phyloP scores from a whole-genome alignment of 2,888 invertebrate genomes.

The Conomelus anceps region DNA sequence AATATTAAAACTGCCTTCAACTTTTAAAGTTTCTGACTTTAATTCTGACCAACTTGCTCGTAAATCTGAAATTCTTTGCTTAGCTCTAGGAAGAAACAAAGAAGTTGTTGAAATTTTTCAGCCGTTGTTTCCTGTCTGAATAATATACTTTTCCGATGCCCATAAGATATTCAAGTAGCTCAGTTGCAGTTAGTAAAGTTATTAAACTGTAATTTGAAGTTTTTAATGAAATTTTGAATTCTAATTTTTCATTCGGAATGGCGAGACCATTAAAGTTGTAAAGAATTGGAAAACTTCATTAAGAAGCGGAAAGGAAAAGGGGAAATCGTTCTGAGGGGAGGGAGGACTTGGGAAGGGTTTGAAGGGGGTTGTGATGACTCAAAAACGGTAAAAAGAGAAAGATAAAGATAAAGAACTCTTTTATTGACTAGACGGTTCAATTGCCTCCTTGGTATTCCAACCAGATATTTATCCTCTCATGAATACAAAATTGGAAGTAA shows the following conservation, averaged over 20 bases:
- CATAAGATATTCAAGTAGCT: neutral
- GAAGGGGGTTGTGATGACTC: neutral
- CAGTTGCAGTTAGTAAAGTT: neutral
- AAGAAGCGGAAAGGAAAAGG: neutral
- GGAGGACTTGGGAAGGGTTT: neutral
- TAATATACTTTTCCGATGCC: neutral
- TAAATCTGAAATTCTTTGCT: neutral
- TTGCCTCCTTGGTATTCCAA: neutral
- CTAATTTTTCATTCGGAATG: neutral
- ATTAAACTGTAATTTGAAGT: neutral
- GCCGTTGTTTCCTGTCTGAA: neutral
- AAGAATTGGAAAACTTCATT: neutral
- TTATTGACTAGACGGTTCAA: neutral
- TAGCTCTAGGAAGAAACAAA: neutral
- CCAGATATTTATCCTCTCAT: neutral
- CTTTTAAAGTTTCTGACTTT: neutral
- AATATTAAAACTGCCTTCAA: neutral
- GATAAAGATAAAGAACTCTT: neutral
- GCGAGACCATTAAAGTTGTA: neutral
- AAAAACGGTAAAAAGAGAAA: too few species aligned
- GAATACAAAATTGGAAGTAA: neutral
- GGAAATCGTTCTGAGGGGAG: neutral
- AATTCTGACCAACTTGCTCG: neutral
- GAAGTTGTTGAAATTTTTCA: neutral
- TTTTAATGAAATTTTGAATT: neutral